Evolutionary conservation across 1,140 invertebrate species (phyloP).

Genomic region (Orius laevigatus): DNA sequence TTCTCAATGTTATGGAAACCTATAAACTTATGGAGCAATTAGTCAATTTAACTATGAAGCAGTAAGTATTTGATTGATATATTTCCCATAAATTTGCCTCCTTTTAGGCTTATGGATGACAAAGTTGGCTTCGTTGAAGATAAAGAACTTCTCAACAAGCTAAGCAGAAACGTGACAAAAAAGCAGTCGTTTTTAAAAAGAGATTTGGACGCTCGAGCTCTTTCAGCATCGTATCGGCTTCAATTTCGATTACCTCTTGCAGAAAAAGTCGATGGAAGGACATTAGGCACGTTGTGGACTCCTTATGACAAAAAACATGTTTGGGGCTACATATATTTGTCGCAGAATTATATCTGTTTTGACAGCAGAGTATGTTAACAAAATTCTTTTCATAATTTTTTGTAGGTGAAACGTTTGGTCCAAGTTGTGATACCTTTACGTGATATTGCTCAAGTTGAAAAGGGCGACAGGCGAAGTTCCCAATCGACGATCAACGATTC

Average conservation of each 20-base stretch:
- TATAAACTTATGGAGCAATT: conserved; percentile 86
- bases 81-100: conserved; percentile 1
- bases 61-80: conserved; percentile 33
- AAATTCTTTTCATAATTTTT: conserved; percentile 17
- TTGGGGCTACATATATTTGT: conserved; percentile 80
- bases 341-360: conserved; percentile 91
- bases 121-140: conserved; percentile 71
- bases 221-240: conserved; percentile 71
- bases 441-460: conserved; percentile 56
- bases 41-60: conserved; percentile 92
- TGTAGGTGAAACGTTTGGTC: conserved; percentile 63
- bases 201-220: conserved; percentile 84
- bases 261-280: conserved; percentile 86
- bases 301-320: conserved; percentile 85
- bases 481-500: conserved; percentile 50
- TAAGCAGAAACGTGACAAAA: conserved; percentile 70
- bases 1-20: conserved; percentile 75
- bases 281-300: conserved; percentile 82
- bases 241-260: conserved; percentile 68
- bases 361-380: conserved; percentile 67
- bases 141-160: conserved; percentile 59
- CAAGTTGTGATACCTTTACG: conserved; percentile 76
- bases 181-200: conserved; percentile 78
- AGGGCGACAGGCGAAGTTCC: conserved; percentile 44
- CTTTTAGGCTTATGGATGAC: conserved; percentile 63